Conservation (phyloP, 2,113 vertebrate genomes). For the Callospermophilus lateralis region DNA sequence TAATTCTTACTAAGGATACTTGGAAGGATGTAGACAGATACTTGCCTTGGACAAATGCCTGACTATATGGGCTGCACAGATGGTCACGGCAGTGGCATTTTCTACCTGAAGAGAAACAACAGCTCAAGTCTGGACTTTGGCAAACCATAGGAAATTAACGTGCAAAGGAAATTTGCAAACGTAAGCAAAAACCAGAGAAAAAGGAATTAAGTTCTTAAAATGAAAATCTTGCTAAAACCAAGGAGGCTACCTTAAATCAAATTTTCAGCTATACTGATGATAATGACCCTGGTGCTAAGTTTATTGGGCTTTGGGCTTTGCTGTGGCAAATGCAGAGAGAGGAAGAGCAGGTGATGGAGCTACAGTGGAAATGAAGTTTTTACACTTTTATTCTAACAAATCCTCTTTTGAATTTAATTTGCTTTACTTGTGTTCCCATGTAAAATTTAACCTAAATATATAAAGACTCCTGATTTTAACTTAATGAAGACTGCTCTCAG, state of each 20-base stretch:
- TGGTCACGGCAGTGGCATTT: background rate
- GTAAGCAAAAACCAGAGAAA: background rate
- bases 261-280: background rate
- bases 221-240: background rate
- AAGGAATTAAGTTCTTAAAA: background rate
- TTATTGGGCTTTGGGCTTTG: background rate
- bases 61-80: background rate
- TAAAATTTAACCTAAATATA: background rate
- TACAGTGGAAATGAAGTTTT: background rate
- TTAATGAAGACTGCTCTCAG: background rate
- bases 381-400: background rate
- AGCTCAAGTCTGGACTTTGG: slow-evolving; percentile 68
- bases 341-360: background rate
- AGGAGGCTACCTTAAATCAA: slow-evolving; percentile 10
- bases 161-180: slow-evolving; percentile 69
- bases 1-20: background rate
- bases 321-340: background rate
- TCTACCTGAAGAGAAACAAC: slow-evolving; percentile 71
- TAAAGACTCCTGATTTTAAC: background rate
- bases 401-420: background rate
- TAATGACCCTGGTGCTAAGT: background rate
- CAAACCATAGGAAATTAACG: slow-evolving; percentile 63
- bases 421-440: background rate
- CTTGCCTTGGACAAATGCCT: background rate
- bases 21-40: background rate